Conservation (phyloP, 1,140 invertebrate species). For the Drosophila prosaltans region DNA sequence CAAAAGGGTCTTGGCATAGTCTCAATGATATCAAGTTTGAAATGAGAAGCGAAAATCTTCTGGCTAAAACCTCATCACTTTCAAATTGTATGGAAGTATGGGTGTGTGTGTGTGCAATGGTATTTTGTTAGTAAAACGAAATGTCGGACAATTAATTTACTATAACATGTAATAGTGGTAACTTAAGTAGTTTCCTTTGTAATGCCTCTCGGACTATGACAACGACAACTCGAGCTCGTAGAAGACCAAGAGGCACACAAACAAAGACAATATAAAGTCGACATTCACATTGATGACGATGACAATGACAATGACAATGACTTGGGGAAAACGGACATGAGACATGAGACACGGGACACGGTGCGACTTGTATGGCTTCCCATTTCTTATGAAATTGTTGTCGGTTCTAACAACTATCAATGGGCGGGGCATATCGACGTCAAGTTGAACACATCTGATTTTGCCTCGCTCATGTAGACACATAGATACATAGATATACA, state of each 20-base stretch:
- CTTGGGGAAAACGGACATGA: conserved; percentile 19
- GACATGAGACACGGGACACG: conserved; percentile 15
- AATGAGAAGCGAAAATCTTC: neutral
- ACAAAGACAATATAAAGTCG: conserved; percentile 32
- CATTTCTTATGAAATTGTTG: conserved; percentile 77
- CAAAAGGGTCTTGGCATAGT: neutral
- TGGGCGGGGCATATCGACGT: conserved; percentile 25
- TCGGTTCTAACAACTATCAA: conserved; percentile 34
- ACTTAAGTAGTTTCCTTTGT: conserved; percentile 81
- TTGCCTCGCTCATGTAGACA: neutral
- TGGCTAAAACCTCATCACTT: neutral
- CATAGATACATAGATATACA: neutral
- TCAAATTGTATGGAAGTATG: neutral
- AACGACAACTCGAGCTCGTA: conserved; percentile 31
- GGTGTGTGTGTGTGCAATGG: conserved; percentile 17
- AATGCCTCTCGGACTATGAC: conserved; percentile 58
- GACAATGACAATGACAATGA: conserved; percentile 38
- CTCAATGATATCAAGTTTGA: conserved; percentile 2
- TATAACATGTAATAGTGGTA: conserved; percentile 80
- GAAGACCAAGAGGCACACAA: neutral
- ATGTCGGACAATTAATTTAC: conserved; percentile 79
- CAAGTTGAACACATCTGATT: conserved; percentile 24
- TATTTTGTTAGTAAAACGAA: conserved; percentile 75
- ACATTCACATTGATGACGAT: conserved; percentile 52
- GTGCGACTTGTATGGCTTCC: conserved; percentile 39